Conservation (phyloP, 2,888 invertebrate genomes). For the Exephanes ischioxanthus region DNA sequence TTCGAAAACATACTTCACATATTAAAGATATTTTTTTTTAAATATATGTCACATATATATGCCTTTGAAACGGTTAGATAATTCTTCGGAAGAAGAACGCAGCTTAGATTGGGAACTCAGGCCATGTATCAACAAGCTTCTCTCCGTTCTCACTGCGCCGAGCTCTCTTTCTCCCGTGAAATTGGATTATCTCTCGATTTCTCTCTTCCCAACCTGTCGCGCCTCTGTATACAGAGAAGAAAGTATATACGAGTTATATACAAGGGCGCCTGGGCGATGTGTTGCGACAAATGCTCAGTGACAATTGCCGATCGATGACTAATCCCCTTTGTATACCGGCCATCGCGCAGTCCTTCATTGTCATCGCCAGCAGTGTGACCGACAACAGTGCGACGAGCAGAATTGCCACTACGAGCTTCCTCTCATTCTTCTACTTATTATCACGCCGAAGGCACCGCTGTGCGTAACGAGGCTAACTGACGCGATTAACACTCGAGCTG, state of each 20-base stretch:
- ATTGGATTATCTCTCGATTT: constrained; percentile 77
- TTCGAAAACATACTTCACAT: too few relatives aligned
- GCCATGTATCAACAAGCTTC: constrained; percentile 66
- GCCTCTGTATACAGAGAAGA: constrained; percentile 31
- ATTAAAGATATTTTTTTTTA: too few relatives aligned
- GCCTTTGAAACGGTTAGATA: neutral
- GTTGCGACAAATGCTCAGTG: constrained; percentile 43
- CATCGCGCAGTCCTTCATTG: constrained; percentile 41
- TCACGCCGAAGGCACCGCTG: constrained; percentile 10
- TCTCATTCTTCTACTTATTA: constrained; percentile 25
- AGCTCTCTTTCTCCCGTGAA: constrained; percentile 48
- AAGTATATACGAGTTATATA: neutral
- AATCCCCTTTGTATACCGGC: constrained; percentile 68
- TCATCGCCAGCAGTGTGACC: constrained; percentile 36
- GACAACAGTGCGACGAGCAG: neutral
- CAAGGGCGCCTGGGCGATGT: constrained; percentile 12
- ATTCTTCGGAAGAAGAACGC: neutral
- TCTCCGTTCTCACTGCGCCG: constrained; percentile 5
- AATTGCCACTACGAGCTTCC: constrained; percentile 45
- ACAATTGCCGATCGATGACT: constrained; percentile 76
- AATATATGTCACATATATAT: neutral
- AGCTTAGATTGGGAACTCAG: neutral
- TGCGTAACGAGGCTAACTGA: constrained; percentile 64
- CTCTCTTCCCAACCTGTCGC: constrained; percentile 72
- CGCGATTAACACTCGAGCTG: constrained; percentile 68